phyloP scores from a whole-genome alignment of 2,888 invertebrate genomes.

The Diogma glabrata region DNA sequence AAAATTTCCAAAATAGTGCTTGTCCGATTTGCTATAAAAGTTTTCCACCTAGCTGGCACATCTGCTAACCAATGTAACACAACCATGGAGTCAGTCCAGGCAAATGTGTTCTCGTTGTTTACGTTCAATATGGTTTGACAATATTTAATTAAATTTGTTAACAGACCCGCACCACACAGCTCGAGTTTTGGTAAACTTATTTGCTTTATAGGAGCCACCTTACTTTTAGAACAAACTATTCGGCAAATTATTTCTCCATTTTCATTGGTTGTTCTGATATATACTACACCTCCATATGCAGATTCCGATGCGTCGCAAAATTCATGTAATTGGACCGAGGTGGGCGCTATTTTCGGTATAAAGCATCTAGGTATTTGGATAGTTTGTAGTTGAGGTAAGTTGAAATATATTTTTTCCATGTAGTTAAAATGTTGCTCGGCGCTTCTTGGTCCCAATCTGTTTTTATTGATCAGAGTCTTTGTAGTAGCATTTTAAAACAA shows the following conservation, averaged over 20 bases:
- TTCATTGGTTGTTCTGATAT: not conserved
- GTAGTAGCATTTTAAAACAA: not conserved
- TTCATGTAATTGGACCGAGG: not conserved
- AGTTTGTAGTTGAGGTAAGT: not conserved
- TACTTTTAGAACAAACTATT: not conserved
- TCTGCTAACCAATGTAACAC: too few species aligned
- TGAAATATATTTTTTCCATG: not conserved
- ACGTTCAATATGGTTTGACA: not conserved
- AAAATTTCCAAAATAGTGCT: too few species aligned
- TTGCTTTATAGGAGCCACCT: not conserved
- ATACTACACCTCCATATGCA: not conserved
- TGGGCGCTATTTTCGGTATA: not conserved
- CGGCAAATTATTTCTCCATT: not conserved
- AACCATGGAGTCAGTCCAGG: slow-evolving; percentile 1
- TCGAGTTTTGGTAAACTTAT: not conserved
- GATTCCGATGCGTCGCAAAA: not conserved
- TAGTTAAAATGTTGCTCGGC: not conserved
- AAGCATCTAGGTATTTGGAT: not conserved
- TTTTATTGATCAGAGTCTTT: not conserved
- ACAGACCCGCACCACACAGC: not conserved
- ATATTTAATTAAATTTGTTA: not conserved
- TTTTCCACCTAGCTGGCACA: too few species aligned
- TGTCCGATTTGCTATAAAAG: too few species aligned
- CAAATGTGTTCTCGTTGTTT: not conserved
- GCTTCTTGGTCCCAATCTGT: not conserved